Evolutionary conservation across 1,140 invertebrate genomes (phyloP).

Genomic region (Pseudachorutes palmiensis): DNA sequence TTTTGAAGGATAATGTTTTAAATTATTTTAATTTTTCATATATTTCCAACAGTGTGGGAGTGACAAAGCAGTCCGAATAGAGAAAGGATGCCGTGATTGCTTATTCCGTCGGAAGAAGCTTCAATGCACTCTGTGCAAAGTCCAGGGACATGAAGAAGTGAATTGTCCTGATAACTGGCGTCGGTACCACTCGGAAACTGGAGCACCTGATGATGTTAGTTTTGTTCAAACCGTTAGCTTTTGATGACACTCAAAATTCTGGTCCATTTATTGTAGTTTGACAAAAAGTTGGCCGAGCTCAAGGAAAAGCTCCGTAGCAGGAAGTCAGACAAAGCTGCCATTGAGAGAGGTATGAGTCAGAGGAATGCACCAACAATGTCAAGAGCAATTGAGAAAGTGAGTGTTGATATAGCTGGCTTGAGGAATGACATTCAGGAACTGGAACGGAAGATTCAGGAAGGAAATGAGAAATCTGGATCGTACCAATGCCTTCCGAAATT

Average conservation of each 20-base stretch:
- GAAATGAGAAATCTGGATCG: neutral
- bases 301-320: no score
- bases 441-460: no score
- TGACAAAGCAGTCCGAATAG: neutral
- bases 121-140: neutral
- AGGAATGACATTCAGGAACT: neutral
- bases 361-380: no score
- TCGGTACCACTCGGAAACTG: neutral
- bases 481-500: neutral
- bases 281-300: no score
- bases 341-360: no score
- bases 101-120: neutral
- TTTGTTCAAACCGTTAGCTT: no score
- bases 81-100: neutral
- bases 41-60: neutral
- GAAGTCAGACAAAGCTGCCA: no score
- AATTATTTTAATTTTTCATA: neutral
- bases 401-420: neutral
- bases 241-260: no score
- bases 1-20: neutral
- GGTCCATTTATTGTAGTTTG: no score
- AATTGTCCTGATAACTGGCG: slow-evolving; percentile 4
- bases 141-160: neutral
- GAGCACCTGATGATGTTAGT: no score
- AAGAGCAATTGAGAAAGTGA: no score